Evolutionary conservation across 2,113 vertebrate species (phyloP), one percentile per base, ranked within the genome.

Genomic region (Pantherophis guttatus): DNA sequence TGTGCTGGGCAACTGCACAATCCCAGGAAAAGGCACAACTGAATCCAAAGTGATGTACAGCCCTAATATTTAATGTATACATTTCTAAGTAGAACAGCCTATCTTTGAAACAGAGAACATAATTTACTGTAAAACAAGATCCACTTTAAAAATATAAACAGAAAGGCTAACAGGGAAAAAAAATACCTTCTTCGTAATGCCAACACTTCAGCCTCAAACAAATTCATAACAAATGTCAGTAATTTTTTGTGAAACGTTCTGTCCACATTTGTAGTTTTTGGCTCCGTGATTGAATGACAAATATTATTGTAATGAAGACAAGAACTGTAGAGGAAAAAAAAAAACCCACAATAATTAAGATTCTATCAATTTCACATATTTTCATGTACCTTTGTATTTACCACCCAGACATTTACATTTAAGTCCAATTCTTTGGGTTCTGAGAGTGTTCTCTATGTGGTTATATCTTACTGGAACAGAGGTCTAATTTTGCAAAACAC

Each of bases 161-260:
- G 1, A 91, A 96, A 86, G 0, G 23, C 23, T 0, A 90, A 93
- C 90, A 8, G 50, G 54, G 39, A 4, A 0, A 10, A 95, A 96
- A 95, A 75, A 95, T 97, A 99, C 99, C 98, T 97, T 93, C 96
- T 94, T 94, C 93, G 98, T 91, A 98, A 87, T 91, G 98, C 97
- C 55, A 97, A 97, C 11, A 99, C 98, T 97, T 99, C 99, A 88
- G 97, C 98, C 96, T 98, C 98, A 94, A 99, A 96, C 91, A 99
- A 96, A 95, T 97, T 98, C 57, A 98, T 96, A 91, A 98, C 96
- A 97, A 99, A 98, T 92, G 97, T 98, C 96, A 99, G 95, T 58
- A 99, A 95, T 92, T 97, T 96, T 94, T 97, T 96, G 91, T 98
- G 96, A 96, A 98, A 97, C n/a, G 95, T 87, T 87, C 98, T 98